Percentiles rank a stretch among this genome's conserved stretches.
These are phyloP conservation scores for Spizaetus ornatus DNA, from an alignment of 2,113 vertebrate species.

Conservation along the genomic window DNA sequence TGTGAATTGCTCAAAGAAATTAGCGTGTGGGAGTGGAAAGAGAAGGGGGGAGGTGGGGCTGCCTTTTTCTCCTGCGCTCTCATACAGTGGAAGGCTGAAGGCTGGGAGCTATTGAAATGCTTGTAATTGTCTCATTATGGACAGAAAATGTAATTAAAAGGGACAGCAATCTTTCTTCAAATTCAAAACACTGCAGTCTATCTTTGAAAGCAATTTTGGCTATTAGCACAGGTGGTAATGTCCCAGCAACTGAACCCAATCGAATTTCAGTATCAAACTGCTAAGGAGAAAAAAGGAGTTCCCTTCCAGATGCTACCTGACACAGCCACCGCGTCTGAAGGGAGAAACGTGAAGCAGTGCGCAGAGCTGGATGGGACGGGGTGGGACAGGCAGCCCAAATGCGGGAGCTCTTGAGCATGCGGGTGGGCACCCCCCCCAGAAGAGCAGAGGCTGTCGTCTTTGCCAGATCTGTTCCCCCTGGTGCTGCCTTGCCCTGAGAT, in stretches of 20 bases:
- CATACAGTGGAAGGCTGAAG: background rate
- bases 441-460: background rate
- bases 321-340: fast-evolving
- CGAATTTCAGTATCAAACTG: background rate
- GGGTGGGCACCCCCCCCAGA: background rate
- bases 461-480: background rate
- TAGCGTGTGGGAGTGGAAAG: background rate
- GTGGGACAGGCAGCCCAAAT: background rate
- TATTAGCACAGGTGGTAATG: slow-evolving; percentile 9
- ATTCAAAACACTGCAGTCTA: background rate
- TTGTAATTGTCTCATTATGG: slow-evolving; percentile 22
- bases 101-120: background rate
- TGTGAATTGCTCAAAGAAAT: background rate
- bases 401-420: fast-evolving
- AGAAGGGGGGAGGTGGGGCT: background rate
- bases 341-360: fast-evolving
- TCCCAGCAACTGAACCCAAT: slow-evolving; percentile 5
- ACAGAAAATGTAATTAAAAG: slow-evolving; percentile 39
- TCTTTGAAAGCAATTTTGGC: slow-evolving; percentile 9
- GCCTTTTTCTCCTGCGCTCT: background rate
- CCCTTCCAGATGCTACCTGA: background rate
- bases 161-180: background rate
- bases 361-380: fast-evolving
- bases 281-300: background rate
- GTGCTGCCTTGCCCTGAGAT: background rate